Evolutionary conservation across 2,888 invertebrate genomes (phyloP), one percentile per base, ranked within the genome.

Genomic region (Chalcis sispes): DNA sequence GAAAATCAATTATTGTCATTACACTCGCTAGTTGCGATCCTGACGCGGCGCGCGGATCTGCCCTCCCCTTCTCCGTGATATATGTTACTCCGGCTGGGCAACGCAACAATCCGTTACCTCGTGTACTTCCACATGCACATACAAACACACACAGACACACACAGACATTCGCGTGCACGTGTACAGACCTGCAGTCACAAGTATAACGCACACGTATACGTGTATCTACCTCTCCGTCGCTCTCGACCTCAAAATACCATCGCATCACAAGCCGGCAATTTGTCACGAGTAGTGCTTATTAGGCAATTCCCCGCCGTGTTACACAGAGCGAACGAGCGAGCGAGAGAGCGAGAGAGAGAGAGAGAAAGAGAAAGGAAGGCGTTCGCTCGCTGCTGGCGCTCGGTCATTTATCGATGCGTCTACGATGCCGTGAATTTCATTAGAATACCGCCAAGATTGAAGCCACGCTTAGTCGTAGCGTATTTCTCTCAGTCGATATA

Each of bases 241-340:
- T 69, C 77, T 71, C 81, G 80, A 81, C 81, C 84, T 83, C 85
- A 81, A 84, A 86, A 86, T 87, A 85, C 87, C 85, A 82, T 83
- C 81, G 82, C 85, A 85, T 87, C 85, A 85, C 83, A 84, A 83
- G 83, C 80, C 80, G 82, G 84, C 85, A 86, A 88, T 88, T 88
- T 88, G 87, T 88, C 87, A 87, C 84, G 83, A 84, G 84, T 83
- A 83, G 81, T 85, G 87, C 87, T 88, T 88, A 87, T 87, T 88
- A 87, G 85, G 86, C 85, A 85, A 86, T 87, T 86, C 84, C 84
- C 79, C 80, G 69, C 29, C 64, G 36, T 78, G 84, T 83, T 83
- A 80, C 81, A 79, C 56, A 42, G 27, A 50, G 61, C 25, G 18
- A 18, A 10, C 10, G n/a, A n/a, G n/a, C n/a, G n/a, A n/a, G n/a